Base-by-base conservation (phyloP, 2,113 vertebrate genomes). In the Nannobrachium achirus region DNA sequence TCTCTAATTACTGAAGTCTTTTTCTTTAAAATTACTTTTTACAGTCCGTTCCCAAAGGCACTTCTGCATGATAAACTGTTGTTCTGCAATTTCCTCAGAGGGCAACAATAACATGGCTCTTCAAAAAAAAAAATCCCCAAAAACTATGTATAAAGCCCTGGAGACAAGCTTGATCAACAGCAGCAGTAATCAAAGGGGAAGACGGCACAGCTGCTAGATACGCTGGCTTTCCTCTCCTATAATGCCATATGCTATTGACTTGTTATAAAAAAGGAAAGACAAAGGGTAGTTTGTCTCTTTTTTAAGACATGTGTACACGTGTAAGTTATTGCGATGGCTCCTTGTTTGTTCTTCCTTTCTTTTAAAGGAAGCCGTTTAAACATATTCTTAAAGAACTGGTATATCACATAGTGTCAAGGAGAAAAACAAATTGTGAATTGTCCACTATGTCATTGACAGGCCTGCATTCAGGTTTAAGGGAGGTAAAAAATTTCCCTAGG, bases 91-190 rank as follows among this genome's bases (percentile, higher is more conserved):
- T 84, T 79, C 73, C 69, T 76, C 63, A 39, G 63, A 72, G 73
- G 63, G 57, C 59, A 80, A 69, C 75, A 84, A 79, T 79, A 84
- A 80, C 65, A 62, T 33, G 62, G 70, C 8, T 59, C 65, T 75
- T 80, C 73, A 64, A 77, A 5, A 82, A 75, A 64, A 77, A 5
- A 82, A 80, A 70, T 63, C 75, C 68, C 64, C 78, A 86, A 84
- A 88, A 80, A 85, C 65, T 41, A 62, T 11, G 1, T 50, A 1
- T n/a, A 60, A 73, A 85, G 69, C 84, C 84, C 86, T 7, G 65
- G 82, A 79, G 86, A 83, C 64, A 5, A 5, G 48, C 61, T 67
- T 84, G 82, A 85, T 76, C 40, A 83, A 83, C 72, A 65, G 81
- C 57, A 14, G 38, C 71, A 19, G 64, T 76, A 71, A 62, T 73